Percentiles rank a stretch among this genome's conserved stretches.
phyloP scores from a whole-genome alignment of 2,888 invertebrate genomes.

The Drosophila helvetica region DNA sequence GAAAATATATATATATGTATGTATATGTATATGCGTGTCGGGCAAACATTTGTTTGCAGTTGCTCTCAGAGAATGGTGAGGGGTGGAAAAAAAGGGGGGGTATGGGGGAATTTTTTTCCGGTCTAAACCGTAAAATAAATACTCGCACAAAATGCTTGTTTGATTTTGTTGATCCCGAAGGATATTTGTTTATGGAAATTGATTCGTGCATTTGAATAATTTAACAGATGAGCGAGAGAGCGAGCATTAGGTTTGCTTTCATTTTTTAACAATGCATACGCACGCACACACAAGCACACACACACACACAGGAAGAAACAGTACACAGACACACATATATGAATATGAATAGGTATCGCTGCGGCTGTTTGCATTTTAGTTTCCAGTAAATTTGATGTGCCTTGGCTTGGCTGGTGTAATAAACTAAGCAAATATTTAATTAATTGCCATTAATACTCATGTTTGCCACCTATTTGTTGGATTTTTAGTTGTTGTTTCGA shows the following conservation, averaged over 20 bases:
- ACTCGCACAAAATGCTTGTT: constrained; percentile 15
- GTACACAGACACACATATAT: constrained; percentile 1
- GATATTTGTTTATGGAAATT: constrained; percentile 70
- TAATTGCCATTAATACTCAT: constrained; percentile 49
- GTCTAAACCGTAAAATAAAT: constrained; percentile 25
- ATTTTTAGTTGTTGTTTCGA: constrained; percentile 25
- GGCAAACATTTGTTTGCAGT: constrained; percentile 6
- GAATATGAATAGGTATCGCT: not conserved
- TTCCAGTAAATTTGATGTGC: constrained; percentile 27
- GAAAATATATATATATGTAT: not conserved
- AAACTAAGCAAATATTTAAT: constrained; percentile 66
- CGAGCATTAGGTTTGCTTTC: constrained; percentile 28
- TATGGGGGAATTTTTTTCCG: constrained; percentile 12
- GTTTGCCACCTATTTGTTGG: constrained; percentile 28
- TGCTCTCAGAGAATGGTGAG: not conserved
- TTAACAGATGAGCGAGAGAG: constrained; percentile 45
- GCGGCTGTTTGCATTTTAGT: constrained; percentile 58
- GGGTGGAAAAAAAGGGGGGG: not conserved
- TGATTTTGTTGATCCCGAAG: constrained; percentile 11
- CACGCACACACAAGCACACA: constrained; percentile 4
- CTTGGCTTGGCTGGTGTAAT: constrained; percentile 52
- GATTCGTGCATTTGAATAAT: constrained; percentile 72
- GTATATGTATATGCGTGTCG: no score
- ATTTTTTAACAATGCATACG: constrained; percentile 47
- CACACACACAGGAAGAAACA: not conserved